A percentile compares a stretch with the other conserved stretches of the same genome.
Conservation (phyloP, 1,140 invertebrate species). For the Ruditapes philippinarum region DNA sequence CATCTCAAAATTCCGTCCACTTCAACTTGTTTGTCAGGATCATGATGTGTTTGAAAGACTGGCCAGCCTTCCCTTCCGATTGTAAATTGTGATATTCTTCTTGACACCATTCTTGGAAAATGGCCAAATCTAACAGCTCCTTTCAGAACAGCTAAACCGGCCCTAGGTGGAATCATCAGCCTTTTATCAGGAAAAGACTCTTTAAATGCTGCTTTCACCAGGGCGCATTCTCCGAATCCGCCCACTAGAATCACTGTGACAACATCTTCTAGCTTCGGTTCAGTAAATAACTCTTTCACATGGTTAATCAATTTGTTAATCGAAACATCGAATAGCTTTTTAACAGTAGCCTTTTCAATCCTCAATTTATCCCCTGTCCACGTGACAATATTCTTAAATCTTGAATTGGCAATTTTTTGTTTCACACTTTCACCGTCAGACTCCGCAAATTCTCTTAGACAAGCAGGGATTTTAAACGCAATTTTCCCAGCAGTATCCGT, state of each 20-base stretch:
- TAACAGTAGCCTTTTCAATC: background rate
- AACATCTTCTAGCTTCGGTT: background rate
- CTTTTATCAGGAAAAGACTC: background rate
- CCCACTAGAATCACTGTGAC: conserved; percentile 59
- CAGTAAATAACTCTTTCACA: background rate
- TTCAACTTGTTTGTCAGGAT: background rate
- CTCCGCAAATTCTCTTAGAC: background rate
- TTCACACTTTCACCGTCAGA: background rate
- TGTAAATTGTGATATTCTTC: background rate
- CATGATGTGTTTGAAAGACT: background rate
- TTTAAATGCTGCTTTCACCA: background rate
- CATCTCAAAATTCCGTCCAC: background rate
- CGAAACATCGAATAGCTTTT: background rate
- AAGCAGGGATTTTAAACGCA: background rate
- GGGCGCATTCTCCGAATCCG: background rate
- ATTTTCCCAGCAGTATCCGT: background rate
- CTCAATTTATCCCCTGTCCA: background rate
- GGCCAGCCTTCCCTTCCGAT: background rate
- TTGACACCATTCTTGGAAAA: background rate
- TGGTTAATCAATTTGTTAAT: background rate
- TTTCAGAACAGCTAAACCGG: conserved; percentile 11
- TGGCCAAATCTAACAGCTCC: conserved; percentile 3
- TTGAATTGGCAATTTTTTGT: background rate
- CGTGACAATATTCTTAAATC: background rate
- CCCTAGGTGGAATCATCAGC: background rate